Percentiles rank a stretch among this genome's conserved stretches.
Conservation (phyloP, 2,113 vertebrate genomes). For the Limanda limanda region DNA sequence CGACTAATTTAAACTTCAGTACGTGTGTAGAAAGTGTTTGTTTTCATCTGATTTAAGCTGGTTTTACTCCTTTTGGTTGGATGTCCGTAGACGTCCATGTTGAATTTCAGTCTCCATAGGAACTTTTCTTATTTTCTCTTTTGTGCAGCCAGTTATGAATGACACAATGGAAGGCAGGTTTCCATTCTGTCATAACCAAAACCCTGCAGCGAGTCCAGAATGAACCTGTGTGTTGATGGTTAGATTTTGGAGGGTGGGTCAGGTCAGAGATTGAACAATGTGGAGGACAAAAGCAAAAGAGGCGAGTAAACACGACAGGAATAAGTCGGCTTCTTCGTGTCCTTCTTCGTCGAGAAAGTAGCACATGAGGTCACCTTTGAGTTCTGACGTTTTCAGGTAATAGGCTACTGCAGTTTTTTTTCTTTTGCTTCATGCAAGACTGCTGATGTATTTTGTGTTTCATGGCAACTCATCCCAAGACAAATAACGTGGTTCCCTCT, state of each 20-base stretch:
- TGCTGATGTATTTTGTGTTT: conserved; percentile 43
- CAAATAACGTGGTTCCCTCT: conserved; percentile 50
- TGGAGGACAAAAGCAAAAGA: conserved; percentile 31
- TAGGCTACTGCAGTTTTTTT: conserved; percentile 1
- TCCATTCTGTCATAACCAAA: conserved; percentile 65
- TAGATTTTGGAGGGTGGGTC: conserved; percentile 52
- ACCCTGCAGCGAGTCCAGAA: conserved; percentile 49
- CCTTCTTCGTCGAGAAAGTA: neutral
- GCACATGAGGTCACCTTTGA: conserved; percentile 38
- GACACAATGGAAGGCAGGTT: conserved; percentile 50
- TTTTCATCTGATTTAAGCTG: too few relatives aligned
- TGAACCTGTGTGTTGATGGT: conserved; percentile 45
- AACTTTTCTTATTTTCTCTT: conserved; percentile 13
- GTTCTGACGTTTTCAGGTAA: conserved; percentile 34
- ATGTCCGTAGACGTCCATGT: neutral
- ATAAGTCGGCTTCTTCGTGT: conserved; percentile 23
- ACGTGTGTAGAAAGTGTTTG: neutral
- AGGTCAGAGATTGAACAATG: conserved; percentile 18
- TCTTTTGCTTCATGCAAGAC: conserved; percentile 7
- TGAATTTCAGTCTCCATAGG: conserved; percentile 1
- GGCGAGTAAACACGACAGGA: conserved; percentile 23
- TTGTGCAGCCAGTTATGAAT: conserved; percentile 30
- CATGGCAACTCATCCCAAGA: conserved; percentile 66
- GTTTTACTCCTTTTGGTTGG: neutral
- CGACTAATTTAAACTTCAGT: neutral